phyloP scores from a whole-genome alignment of 2,113 vertebrate genomes.

The Tympanuchus pallidicinctus region DNA sequence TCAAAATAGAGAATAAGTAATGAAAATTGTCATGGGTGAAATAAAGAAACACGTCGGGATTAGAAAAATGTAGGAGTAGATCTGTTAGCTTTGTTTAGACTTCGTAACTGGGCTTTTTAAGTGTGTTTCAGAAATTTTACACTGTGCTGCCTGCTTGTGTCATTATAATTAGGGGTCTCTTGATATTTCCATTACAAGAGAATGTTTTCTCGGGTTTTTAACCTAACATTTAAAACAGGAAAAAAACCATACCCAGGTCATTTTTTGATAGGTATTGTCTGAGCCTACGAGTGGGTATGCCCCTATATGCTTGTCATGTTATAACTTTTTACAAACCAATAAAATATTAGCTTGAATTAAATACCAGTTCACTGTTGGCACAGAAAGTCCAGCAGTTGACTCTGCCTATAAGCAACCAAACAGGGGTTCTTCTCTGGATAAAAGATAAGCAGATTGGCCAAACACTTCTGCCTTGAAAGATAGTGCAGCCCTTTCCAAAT shows the following conservation, averaged over 20 bases:
- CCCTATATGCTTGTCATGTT: neutral
- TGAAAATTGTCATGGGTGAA: neutral
- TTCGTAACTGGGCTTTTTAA: conserved; percentile 15
- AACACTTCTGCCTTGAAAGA: neutral
- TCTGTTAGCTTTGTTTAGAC: conserved; percentile 30
- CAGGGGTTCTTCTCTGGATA: neutral
- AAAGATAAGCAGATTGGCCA: neutral
- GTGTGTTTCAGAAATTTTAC: conserved; percentile 37
- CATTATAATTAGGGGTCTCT: neutral
- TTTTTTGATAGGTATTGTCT: neutral
- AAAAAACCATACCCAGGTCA: neutral
- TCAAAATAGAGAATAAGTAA: conserved; percentile 6
- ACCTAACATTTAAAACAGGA: neutral
- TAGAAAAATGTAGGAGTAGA: conserved; percentile 26
- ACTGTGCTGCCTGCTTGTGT: neutral
- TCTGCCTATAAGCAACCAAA: neutral
- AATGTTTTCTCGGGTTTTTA: conserved; percentile 18
- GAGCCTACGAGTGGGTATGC: too few relatives aligned
- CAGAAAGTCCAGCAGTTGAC: neutral
- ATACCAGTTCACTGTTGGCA: neutral
- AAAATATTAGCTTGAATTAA: neutral
- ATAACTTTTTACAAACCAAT: neutral
- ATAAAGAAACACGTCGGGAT: neutral
- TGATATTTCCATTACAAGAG: neutral
- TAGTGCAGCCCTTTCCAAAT: neutral